Base-by-base conservation (phyloP, 2,797 vertebrate species). In the Oryzias sinensis region DNA sequence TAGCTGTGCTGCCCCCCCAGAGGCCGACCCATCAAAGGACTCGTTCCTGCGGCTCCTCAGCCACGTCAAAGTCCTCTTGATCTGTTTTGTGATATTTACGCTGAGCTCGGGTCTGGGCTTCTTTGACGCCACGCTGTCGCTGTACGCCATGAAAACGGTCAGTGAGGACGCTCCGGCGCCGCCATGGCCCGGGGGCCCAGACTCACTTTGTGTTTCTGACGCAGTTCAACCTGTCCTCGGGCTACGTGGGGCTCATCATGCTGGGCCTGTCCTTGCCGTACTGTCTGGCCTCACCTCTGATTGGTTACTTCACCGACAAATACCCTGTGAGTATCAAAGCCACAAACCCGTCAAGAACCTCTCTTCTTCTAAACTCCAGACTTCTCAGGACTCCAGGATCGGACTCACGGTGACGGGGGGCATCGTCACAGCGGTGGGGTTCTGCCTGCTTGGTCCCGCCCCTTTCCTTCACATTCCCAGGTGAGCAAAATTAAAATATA, bases 51-150 rank as follows among this genome's bases (percentile, higher is more conserved):
- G 83, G 40, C 93, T 99, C 11, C 70, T 95, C 67, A 73, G 77
- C 44, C 68, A 90, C 14, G 83, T 85, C 0, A 95, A 97, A 89
- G 74, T 97, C 5, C 3, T 92, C 15, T 37, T 98, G 9, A 83
- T 98, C 47, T 92, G 93, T 80, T 86, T 94, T 5, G 70, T 82
- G 43, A 74, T 95, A 48, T 94, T 94, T 83, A 94, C 94, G 0
- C 48, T 97, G 0, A 97, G 96, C 61, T 80, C 93, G 0, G 93
- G 93, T 58, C 76, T 99, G 46, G 92, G 94, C 42, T 97, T 98
- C 87, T 80, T 98, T 52, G 96, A 98, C 62, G 93, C 96, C 8
- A 96, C 94, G 0, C 84, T 99, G 84, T 97, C 97, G n/a, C 87
- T 98, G 1, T 98, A 95, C 81, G 91, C 96, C 18, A 83, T 93